Evolutionary conservation across 2,797 vertebrate species (phyloP), one percentile per base, ranked within the genome.

Genomic region (Hyperoplus lanceolatus): DNA sequence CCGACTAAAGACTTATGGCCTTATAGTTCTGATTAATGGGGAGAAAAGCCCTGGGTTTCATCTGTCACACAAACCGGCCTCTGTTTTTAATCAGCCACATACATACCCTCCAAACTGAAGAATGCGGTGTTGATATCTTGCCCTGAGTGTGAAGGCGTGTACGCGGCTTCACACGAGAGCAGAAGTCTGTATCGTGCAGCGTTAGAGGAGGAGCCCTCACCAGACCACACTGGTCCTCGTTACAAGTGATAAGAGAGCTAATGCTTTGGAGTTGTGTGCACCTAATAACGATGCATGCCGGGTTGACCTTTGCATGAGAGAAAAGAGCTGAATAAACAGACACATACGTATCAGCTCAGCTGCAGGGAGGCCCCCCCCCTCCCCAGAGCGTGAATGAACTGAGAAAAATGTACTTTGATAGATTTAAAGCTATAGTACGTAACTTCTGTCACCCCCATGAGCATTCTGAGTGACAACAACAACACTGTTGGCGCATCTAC

Each of bases 71-170:
- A 42, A 12, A 41, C 42, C 0, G 72, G 69, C 56, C 65, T 81
- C 87, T 91, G 89, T 51, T 90, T 85, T 79, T 67, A 71, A 85
- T 90, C 75, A 90, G 29, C 51, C 50, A 63, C 58, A 79, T 63
- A 38, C 70, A 73, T 83, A 79, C 77, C 50, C 67, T 67, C 8
- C 77, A 75, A 49, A 65, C 66, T 36, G 66, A 72, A 58, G 81
- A 87, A 87, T 89, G 83, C 36, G 42, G 29, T 49, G 62, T 66
- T 73, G 59, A 77, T 80, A 68, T 64, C 80, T 55, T 11, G 38
- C 66, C 65, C 49, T 62, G 57, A 13, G 45, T 64, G 66, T 29
- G 29, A 29, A 70, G 43, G 58, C 10, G 0, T 64, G 60, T 53
- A 8, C 0, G 16, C 38, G 14, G 36, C 75, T 68, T 74, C 56